Evolutionary conservation across 2,888 invertebrate genomes (phyloP).

Genomic region (Orthonevra nobilis): DNA sequence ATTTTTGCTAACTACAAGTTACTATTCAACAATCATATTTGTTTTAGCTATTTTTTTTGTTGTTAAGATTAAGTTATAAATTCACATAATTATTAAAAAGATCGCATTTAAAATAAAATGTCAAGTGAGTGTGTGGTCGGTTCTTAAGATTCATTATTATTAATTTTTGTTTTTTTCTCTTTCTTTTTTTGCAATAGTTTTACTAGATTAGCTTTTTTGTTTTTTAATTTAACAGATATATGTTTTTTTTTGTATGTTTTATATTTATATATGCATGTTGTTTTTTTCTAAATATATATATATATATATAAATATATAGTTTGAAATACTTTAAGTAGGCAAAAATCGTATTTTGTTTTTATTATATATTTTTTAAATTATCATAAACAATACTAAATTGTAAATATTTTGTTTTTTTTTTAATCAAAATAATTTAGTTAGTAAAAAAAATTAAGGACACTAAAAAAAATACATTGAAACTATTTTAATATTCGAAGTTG

Average conservation of each 20-base stretch:
- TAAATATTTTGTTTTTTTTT: conserved; percentile 10
- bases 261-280: conserved; percentile 33
- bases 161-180: conserved; percentile 20
- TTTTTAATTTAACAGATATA: conserved; percentile 36
- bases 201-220: not conserved
- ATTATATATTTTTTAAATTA: conserved; percentile 19
- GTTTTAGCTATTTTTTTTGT: not conserved
- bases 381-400: conserved; percentile 3
- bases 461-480: conserved; percentile 12
- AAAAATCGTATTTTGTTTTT: conserved; percentile 36
- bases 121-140: conserved; percentile 61
- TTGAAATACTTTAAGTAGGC: conserved; percentile 53
- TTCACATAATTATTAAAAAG: conserved; percentile 45
- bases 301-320: conserved; percentile 25
- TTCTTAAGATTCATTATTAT: conserved; percentile 37
- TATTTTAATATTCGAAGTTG: conserved; percentile 38
- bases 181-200: too few relatives aligned
- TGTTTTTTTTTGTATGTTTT: conserved; percentile 15
- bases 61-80: conserved; percentile 32
- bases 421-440: not conserved
- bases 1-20: conserved; percentile 61
- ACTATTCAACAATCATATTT: conserved; percentile 57
- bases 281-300: conserved; percentile 22
- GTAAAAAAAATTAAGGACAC: too few relatives aligned
- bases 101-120: conserved; percentile 45